Conservation (phyloP, 2,888 invertebrate genomes). For the Oxycera nigricornis region DNA sequence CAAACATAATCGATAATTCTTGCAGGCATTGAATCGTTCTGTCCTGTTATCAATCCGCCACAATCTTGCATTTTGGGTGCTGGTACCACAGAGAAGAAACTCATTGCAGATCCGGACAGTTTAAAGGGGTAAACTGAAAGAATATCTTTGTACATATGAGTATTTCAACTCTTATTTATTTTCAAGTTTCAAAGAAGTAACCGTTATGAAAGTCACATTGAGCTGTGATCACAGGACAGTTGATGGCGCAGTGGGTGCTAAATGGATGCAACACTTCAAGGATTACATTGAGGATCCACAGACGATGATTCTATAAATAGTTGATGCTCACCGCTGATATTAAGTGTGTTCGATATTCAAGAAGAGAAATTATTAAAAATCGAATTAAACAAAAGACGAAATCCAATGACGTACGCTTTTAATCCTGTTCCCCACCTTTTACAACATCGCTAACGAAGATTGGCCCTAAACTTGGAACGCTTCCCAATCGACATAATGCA, state of each 20-base stretch:
- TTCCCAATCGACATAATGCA: not conserved
- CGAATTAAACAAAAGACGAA: not conserved
- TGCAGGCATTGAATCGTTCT: constrained; percentile 71
- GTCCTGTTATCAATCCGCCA: constrained; percentile 95
- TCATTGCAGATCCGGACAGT: constrained; percentile 75
- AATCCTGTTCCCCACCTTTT: not conserved
- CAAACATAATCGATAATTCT: not conserved
- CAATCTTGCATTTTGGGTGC: constrained; percentile 94
- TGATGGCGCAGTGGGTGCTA: constrained; percentile 97
- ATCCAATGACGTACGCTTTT: not conserved
- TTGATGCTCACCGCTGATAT: not conserved
- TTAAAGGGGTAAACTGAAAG: constrained; percentile 73
- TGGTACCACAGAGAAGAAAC: constrained; percentile 78
- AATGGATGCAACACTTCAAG: constrained; percentile 91
- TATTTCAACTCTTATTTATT: not conserved
- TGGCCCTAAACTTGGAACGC: not conserved
- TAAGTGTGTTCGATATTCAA: not conserved
- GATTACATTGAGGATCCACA: constrained; percentile 90
- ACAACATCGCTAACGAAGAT: not conserved
- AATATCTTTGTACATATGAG: not conserved
- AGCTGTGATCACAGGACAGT: constrained; percentile 98
- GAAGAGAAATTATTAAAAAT: not conserved
- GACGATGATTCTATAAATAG: constrained; percentile 73
- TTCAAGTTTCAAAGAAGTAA: constrained; percentile 74
- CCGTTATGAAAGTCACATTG: constrained; percentile 87